These are phyloP conservation scores for Pygoscelis adeliae DNA, from an alignment of 2,113 vertebrate genomes.

Conservation along the genomic window DNA sequence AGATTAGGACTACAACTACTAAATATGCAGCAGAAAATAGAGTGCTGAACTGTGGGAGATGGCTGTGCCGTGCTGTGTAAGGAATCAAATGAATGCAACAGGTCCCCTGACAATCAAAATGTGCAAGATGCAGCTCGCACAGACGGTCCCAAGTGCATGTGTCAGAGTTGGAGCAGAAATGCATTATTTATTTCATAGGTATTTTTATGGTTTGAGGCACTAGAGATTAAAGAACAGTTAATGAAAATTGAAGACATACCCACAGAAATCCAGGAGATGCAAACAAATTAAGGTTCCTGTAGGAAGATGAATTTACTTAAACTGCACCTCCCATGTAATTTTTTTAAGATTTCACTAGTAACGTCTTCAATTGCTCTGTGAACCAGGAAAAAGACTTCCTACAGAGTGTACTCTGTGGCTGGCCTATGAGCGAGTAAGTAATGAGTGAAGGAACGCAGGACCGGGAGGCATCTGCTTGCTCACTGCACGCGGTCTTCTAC, in stretches of 20 bases:
- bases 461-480: background rate
- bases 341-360: background rate
- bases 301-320: background rate
- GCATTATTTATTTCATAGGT: background rate
- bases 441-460: background rate
- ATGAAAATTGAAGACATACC: background rate
- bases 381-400: background rate
- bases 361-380: background rate
- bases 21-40: background rate
- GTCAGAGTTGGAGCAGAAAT: background rate
- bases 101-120: background rate
- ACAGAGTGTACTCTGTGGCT: background rate
- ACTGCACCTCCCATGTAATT: background rate
- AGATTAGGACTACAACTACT: background rate
- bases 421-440: background rate
- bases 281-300: background rate
- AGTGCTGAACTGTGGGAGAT: background rate
- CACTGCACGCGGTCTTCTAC: fast-evolving
- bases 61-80: background rate
- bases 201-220: background rate
- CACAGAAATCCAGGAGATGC: background rate
- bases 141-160: background rate
- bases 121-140: background rate
- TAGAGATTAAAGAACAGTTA: background rate
- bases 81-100: background rate